Percentiles rank a stretch among this genome's conserved stretches.
Evolutionary conservation across 2,888 invertebrate genomes (phyloP).

Genomic region (Xanthia icteritia): DNA sequence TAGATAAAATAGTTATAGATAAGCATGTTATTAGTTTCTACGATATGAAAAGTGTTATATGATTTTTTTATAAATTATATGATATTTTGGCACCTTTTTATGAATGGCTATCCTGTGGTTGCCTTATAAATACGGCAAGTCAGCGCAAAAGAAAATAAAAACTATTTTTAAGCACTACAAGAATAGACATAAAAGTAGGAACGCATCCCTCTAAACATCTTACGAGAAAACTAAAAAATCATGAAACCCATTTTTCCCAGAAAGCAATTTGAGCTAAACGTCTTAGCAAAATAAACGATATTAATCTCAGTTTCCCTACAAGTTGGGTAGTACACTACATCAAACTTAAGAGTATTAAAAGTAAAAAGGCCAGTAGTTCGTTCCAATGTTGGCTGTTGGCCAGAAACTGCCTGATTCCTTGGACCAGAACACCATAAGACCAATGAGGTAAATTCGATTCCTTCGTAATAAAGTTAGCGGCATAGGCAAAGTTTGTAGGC

Average conservation of each 20-base stretch:
- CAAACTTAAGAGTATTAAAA: slow-evolving; percentile 88
- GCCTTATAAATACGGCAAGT: too few species aligned
- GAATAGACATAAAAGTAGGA: background rate
- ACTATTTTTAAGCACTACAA: background rate
- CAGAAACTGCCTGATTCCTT: slow-evolving; percentile 71
- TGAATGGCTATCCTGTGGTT: too few species aligned
- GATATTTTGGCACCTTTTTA: too few species aligned
- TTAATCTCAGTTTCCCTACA: slow-evolving; percentile 81
- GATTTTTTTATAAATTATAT: too few species aligned
- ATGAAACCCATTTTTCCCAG: slow-evolving; percentile 61
- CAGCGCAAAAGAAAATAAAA: too few species aligned
- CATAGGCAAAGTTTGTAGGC: slow-evolving; percentile 60
- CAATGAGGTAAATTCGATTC: slow-evolving; percentile 71
- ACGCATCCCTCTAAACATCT: slow-evolving; percentile 11
- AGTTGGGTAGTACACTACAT: slow-evolving; percentile 82
- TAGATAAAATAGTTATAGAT: background rate
- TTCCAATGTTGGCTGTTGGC: slow-evolving; percentile 78
- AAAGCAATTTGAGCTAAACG: slow-evolving; percentile 83
- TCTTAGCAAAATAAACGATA: slow-evolving; percentile 84
- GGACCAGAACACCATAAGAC: slow-evolving; percentile 64
- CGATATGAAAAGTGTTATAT: background rate
- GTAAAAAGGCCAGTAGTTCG: slow-evolving; percentile 79
- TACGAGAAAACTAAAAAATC: slow-evolving; percentile 60
- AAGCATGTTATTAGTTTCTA: background rate
- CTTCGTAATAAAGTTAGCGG: slow-evolving; percentile 61